A percentile compares a stretch with the other conserved stretches of the same genome.
Evolutionary conservation across 92 coral and sea anemone genomes (phyloP).

Genomic region (Phenganax subtilis): DNA sequence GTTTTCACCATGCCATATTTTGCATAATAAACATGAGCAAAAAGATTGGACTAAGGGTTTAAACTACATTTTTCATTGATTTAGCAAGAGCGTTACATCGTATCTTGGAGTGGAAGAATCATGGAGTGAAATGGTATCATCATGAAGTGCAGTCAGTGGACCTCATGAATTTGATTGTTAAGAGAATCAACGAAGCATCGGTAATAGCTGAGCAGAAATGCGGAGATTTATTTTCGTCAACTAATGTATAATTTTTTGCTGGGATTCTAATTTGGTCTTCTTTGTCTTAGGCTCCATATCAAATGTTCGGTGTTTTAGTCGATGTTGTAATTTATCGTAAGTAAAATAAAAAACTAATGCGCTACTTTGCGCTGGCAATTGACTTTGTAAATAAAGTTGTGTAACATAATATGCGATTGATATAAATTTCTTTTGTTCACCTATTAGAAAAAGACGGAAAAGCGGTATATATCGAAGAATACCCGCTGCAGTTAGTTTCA

Average conservation of each 20-base stretch:
- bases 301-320: slow-evolving; percentile 90
- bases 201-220: slow-evolving; percentile 47
- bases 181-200: slow-evolving; percentile 90
- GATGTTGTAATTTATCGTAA: slow-evolving; percentile 84
- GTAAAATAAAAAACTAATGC: slow-evolving; percentile 31
- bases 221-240: neutral
- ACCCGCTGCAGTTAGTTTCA: slow-evolving; percentile 71
- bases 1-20: neutral
- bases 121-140: slow-evolving; percentile 78
- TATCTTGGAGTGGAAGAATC: slow-evolving; percentile 74
- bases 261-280: neutral
- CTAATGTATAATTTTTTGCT: neutral
- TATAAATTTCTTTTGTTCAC: neutral
- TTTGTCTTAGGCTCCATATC: slow-evolving; percentile 73
- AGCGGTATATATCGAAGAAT: slow-evolving; percentile 78
- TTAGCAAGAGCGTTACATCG: slow-evolving; percentile 80
- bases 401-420: neutral
- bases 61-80: too few species aligned
- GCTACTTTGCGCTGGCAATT: neutral
- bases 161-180: slow-evolving; percentile 62
- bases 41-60: neutral
- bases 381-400: neutral
- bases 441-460: slow-evolving; percentile 67
- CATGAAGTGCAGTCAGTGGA: slow-evolving; percentile 57
- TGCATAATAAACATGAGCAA: neutral